Conservation (phyloP, 2,888 invertebrate species). For the Trissolcus brochymenae region DNA sequence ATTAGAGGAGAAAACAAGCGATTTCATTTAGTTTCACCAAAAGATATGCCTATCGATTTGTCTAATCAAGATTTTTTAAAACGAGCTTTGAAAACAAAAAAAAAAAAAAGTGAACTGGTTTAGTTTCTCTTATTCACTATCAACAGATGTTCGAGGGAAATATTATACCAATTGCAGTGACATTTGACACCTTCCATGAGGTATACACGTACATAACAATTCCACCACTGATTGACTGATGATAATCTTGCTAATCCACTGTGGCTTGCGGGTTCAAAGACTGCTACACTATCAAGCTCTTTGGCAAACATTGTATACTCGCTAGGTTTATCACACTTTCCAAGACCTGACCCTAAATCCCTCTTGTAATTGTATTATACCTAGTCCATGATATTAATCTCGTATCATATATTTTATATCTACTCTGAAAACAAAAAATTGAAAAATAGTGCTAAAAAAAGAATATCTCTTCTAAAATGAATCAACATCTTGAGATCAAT, state of each 20-base stretch:
- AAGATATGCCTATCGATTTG: too few relatives aligned
- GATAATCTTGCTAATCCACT: conserved; percentile 73
- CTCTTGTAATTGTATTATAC: conserved; percentile 37
- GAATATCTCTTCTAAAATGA: too few relatives aligned
- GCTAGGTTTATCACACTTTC: conserved; percentile 36
- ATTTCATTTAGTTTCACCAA: too few relatives aligned
- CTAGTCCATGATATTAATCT: conserved; percentile 16
- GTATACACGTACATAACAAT: conserved; percentile 37
- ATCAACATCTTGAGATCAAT: too few relatives aligned
- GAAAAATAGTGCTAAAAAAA: too few relatives aligned
- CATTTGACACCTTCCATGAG: conserved; percentile 70
- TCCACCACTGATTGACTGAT: conserved; percentile 72
- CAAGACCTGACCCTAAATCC: conserved; percentile 36
- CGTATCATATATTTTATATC: too few relatives aligned
- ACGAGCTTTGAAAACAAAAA: too few relatives aligned
- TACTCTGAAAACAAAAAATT: too few relatives aligned
- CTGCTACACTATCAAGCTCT: conserved; percentile 69
- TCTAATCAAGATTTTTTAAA: too few relatives aligned
- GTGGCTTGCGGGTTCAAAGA: conserved; percentile 54
- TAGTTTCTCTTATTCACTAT: neutral
- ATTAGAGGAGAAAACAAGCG: too few relatives aligned
- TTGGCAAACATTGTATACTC: conserved; percentile 66
- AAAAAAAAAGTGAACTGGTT: too few relatives aligned
- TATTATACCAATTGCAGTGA: conserved; percentile 63
- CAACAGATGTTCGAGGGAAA: conserved; percentile 39